These are phyloP conservation scores for Drosophila buzzatii DNA, from an alignment of 2,888 invertebrate genomes.

Conservation along the genomic window DNA sequence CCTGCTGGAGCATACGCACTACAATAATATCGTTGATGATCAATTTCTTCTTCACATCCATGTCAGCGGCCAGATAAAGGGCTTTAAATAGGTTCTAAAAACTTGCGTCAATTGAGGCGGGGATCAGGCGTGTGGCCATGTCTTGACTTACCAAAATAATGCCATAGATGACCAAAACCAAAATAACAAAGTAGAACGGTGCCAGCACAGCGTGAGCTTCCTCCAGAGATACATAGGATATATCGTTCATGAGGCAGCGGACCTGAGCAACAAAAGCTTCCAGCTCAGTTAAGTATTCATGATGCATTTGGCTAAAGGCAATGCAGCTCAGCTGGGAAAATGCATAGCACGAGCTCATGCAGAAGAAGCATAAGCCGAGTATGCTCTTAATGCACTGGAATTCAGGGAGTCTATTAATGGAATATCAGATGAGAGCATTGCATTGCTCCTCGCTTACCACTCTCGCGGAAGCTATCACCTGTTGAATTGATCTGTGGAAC, in stretches of 20 bases:
- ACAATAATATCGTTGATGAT: slow-evolving; percentile 18
- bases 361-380: slow-evolving; percentile 10
- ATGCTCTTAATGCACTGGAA: slow-evolving; percentile 19
- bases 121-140: no score
- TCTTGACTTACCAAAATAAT: slow-evolving; percentile 21
- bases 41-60: slow-evolving; percentile 3
- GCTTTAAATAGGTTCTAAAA: slow-evolving; percentile 37
- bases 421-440: not conserved
- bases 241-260: slow-evolving; percentile 13
- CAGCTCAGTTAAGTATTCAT: not conserved
- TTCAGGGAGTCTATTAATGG: not conserved
- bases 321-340: slow-evolving; percentile 25
- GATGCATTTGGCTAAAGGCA: not conserved
- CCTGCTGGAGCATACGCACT: slow-evolving; percentile 4
- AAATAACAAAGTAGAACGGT: slow-evolving; percentile 12
- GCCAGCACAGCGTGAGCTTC: not conserved
- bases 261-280: not conserved
- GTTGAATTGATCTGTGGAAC: slow-evolving; percentile 26
- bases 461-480: not conserved
- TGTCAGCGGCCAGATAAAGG: slow-evolving; percentile 20
- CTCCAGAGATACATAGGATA: slow-evolving; percentile 10
- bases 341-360: not conserved
- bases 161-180: not conserved
- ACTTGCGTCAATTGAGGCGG: rapidly evolving
- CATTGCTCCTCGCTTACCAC: slow-evolving; percentile 3